Evolutionary conservation across 1,140 invertebrate genomes (phyloP), one percentile per base, ranked within the genome.

Genomic region (Diabrotica virgifera): DNA sequence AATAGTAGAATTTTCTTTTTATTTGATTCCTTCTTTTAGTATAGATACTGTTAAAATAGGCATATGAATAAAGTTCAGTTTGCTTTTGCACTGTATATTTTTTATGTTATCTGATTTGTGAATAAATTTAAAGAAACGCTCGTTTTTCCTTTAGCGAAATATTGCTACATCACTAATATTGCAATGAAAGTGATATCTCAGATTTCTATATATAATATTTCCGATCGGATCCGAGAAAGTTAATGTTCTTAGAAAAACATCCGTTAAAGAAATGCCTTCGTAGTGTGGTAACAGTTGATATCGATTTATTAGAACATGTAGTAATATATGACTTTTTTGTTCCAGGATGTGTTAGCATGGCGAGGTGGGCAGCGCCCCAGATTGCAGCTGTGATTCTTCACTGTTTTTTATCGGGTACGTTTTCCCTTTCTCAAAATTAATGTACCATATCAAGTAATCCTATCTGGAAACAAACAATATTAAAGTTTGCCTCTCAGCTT

Each of bases 341-440:
- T 76, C 38, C 71, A 76, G 75, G 73, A 68, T 75, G 72, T 65
- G 71, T 74, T 66, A 74, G 73, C 67, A 70, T 74, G 67, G 66
- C 69, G 60, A 70, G 72, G 64, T 76, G 75, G 75, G 67, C 68
- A 62, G 58, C 74, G 60, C 70, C 72, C 55, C 75, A 73, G 63
- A 68, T 73, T 51, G 72, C 72, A 72, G 72, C 70, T 70, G 72
- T 72, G 70, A 73, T 72, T 63, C 72, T 73, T 51, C 70, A 73
- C 65, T 70, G 68, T 68, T 72, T 70, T 73, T 70, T 73, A 62
- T 66, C 64, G 52, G 67, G 64, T 60, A 66, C 64, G 62, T 52
- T 66, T 53, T 66, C 67, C 60, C 57, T 69, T 58, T 60, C 61
- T 66, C 67, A 69, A 66, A 69, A 69, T 69, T 69, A 69, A 69